A percentile compares a stretch with the other conserved stretches of the same genome.
These are phyloP conservation scores for Lepus townsendii DNA, from an alignment of 2,797 vertebrate species.

Conservation along the genomic window DNA sequence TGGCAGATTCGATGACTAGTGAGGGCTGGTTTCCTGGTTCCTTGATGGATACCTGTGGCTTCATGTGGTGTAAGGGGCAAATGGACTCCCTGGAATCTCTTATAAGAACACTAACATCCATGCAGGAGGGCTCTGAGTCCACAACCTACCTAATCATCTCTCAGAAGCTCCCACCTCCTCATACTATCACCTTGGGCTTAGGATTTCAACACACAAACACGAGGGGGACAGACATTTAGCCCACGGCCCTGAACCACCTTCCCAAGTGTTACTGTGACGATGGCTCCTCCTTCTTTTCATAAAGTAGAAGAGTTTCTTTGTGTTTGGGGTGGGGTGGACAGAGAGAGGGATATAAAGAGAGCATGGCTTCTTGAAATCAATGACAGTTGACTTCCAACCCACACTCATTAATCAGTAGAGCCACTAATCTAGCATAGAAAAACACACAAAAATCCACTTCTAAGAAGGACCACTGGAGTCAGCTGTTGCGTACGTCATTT, in stretches of 20 bases:
- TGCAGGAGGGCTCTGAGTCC: not conserved
- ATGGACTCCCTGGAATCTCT: not conserved
- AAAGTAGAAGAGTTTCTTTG: not conserved
- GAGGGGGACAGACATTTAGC: not conserved
- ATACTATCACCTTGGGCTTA: not conserved
- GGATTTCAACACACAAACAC: not conserved
- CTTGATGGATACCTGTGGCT: not conserved
- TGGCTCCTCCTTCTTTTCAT: no score
- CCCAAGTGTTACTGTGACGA: not conserved
- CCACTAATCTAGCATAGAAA: not conserved
- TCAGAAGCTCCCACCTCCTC: no score
- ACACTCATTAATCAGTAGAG: not conserved
- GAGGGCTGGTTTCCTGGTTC: not conserved
- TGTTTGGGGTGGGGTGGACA: no score
- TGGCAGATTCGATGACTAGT: not conserved
- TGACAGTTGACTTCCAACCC: not conserved
- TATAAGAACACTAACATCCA: not conserved
- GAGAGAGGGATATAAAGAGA: not conserved
- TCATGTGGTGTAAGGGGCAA: no score
- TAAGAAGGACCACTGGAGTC: not conserved
- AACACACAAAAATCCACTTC: not conserved
- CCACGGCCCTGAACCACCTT: not conserved
- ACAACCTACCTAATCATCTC: not conserved
- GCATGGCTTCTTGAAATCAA: not conserved
- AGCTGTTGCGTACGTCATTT: not conserved